Evolutionary conservation across 2,797 vertebrate genomes (phyloP).

Genomic region (Todus mexicanus): DNA sequence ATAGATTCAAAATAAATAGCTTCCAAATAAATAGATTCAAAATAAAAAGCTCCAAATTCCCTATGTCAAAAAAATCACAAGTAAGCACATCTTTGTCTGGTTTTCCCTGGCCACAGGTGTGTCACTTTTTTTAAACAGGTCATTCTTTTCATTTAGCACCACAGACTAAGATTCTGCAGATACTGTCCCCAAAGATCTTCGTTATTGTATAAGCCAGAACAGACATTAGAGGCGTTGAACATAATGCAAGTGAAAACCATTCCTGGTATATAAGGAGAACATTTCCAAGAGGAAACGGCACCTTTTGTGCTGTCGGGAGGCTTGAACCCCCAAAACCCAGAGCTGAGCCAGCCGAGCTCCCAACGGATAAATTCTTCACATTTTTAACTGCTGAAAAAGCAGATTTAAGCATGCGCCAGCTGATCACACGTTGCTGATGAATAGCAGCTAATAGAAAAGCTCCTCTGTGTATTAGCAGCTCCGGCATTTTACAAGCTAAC

Average conservation of each 20-base stretch:
- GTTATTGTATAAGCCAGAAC: background rate
- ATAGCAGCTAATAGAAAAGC: background rate
- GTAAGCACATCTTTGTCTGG: background rate
- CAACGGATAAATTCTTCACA: background rate
- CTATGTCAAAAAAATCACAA: background rate
- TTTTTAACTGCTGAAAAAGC: background rate
- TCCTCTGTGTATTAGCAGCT: constrained; percentile 6
- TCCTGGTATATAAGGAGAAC: background rate
- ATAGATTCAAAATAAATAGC: too few relatives aligned
- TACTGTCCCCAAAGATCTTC: background rate
- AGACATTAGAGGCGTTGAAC: background rate
- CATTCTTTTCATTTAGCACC: background rate
- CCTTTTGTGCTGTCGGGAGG: background rate
- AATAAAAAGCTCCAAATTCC: background rate
- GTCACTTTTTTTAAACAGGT: background rate
- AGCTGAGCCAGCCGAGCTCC: background rate
- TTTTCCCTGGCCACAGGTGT: background rate
- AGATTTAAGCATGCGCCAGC: background rate
- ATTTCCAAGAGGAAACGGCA: background rate
- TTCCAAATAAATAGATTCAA: too few relatives aligned
- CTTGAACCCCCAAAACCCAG: background rate
- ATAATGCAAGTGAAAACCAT: background rate
- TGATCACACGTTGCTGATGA: background rate
- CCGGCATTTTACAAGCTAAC: background rate
- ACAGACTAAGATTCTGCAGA: background rate